Evolutionary conservation across 2,113 vertebrate species (phyloP).

Genomic region (Naja naja): DNA sequence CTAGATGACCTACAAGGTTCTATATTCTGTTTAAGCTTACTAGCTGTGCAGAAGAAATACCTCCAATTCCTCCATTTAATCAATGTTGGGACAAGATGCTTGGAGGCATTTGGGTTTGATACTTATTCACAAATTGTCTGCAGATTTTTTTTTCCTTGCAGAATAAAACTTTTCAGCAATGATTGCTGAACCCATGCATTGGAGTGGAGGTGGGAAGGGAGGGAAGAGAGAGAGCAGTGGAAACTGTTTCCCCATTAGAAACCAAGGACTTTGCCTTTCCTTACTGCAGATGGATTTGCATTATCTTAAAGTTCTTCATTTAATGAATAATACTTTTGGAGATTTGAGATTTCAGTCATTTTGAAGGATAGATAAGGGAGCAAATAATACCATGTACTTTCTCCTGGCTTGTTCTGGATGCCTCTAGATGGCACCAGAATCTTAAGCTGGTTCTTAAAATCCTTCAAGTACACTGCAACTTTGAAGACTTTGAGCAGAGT

Average conservation of each 20-base stretch:
- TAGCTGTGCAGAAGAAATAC: background rate
- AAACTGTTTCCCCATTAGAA: background rate
- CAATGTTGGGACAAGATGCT: background rate
- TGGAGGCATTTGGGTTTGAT: background rate
- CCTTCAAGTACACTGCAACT: background rate
- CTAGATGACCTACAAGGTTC: background rate
- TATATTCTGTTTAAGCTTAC: background rate
- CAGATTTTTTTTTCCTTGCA: background rate
- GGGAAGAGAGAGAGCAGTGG: background rate
- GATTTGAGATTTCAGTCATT: background rate
- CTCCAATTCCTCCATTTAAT: background rate
- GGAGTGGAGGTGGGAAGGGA: background rate
- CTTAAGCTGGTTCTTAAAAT: background rate
- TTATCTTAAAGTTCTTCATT: background rate
- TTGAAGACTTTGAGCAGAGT: background rate
- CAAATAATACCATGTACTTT: background rate
- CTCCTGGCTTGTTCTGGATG: background rate
- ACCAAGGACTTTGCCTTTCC: background rate
- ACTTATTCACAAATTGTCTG: background rate
- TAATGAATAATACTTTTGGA: background rate
- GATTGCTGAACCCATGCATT: background rate
- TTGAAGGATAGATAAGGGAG: background rate
- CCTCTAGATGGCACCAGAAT: background rate
- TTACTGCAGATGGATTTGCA: background rate
- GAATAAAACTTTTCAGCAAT: background rate